These are phyloP conservation scores for Proteles cristata DNA, from an alignment of 2,113 vertebrate species.

Conservation along the genomic window DNA sequence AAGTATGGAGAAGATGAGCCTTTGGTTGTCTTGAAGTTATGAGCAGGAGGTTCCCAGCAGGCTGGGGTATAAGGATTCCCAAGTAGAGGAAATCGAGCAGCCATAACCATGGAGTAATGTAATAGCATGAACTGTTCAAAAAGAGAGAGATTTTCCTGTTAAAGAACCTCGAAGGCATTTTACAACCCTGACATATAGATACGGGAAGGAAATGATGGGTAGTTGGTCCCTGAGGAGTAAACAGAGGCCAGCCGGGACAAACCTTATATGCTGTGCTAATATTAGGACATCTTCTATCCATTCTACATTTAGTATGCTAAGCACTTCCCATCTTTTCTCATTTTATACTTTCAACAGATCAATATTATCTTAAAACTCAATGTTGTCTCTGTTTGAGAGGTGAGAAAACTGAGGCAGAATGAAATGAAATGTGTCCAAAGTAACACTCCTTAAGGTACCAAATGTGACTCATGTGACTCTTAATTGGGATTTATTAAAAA, in stretches of 20 bases:
- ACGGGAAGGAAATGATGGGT: neutral
- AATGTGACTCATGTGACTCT: neutral
- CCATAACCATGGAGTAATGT: neutral
- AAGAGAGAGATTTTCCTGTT: neutral
- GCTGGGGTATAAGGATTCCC: neutral
- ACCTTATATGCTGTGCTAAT: neutral
- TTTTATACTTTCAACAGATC: neutral
- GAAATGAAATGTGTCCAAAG: neutral
- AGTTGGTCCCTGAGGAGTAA: neutral
- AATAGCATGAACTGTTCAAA: neutral
- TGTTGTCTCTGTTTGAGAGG: neutral
- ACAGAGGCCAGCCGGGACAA: neutral
- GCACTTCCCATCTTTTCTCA: neutral
- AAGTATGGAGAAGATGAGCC: neutral
- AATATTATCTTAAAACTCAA: neutral
- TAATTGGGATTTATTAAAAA: neutral
- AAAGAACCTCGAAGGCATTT: neutral
- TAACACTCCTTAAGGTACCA: neutral
- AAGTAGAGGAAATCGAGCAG: neutral
- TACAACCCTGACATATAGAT: neutral
- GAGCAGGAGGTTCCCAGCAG: neutral
- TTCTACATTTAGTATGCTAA: neutral
- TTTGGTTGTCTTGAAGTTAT: neutral
- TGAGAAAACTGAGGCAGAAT: slow-evolving; percentile 8
- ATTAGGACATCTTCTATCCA: neutral